These are phyloP conservation scores for Conger conger DNA, from an alignment of 2,113 vertebrate species.

Conservation along the genomic window DNA sequence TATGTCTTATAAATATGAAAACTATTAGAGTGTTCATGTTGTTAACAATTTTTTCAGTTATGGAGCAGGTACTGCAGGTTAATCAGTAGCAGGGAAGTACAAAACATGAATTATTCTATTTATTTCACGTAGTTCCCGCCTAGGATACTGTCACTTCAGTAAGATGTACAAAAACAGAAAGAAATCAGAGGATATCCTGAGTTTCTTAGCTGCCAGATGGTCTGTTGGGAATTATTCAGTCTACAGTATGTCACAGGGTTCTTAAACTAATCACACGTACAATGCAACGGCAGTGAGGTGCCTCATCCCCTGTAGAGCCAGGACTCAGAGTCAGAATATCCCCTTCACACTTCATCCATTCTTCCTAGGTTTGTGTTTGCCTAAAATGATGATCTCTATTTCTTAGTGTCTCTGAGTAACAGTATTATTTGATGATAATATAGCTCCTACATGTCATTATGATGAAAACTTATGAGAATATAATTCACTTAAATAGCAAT, in stretches of 20 bases:
- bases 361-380: not conserved
- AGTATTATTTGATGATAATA: not conserved
- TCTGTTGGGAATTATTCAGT: not conserved
- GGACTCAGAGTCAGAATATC: not conserved
- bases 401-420: too few species aligned
- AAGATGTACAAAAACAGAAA: not conserved
- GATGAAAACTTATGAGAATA: not conserved
- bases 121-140: not conserved
- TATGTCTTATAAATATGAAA: not conserved
- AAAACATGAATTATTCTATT: not conserved
- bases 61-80: too few species aligned
- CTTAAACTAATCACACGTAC: not conserved
- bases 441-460: not conserved
- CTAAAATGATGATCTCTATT: too few species aligned
- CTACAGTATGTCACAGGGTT: constrained; percentile 11
- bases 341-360: too few species aligned
- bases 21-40: not conserved
- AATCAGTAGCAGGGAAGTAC: too few species aligned
- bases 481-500: too few species aligned
- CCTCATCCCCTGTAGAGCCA: not conserved
- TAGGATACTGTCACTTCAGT: not conserved
- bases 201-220: constrained; percentile 1
- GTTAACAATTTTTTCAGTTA: not conserved
- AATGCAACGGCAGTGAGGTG: not conserved
- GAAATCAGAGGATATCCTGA: not conserved